phyloP scores from a whole-genome alignment of 2,797 vertebrate genomes.

The Scyliorhinus canicula region DNA sequence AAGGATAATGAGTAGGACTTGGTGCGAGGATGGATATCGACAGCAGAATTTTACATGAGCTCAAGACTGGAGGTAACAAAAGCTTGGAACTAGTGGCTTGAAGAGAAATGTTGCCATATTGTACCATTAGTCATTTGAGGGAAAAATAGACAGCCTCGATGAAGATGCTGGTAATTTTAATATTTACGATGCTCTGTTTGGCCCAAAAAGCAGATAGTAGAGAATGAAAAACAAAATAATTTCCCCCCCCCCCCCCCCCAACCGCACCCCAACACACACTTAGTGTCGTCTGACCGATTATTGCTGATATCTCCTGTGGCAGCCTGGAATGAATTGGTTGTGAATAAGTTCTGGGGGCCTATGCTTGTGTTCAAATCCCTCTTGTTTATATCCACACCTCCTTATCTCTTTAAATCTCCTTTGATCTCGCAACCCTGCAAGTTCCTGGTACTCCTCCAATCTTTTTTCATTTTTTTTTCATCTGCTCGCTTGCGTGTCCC shows the following conservation, averaged over 20 bases:
- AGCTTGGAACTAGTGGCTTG: not conserved
- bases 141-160: not conserved
- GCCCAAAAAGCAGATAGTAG: not conserved
- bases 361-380: not conserved
- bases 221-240: not conserved
- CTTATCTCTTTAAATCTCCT: not conserved
- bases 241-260: not conserved
- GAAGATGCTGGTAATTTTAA: not conserved
- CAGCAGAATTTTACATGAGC: not conserved
- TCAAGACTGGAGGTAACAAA: not conserved
- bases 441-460: too few species aligned
- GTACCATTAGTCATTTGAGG: not conserved
- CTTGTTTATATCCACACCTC: not conserved
- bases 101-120: not conserved
- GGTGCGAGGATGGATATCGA: not conserved
- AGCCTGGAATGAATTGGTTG: not conserved
- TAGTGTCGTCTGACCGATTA: not conserved
- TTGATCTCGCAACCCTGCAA: not conserved
- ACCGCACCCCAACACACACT: too few species aligned
- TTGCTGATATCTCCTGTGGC: not conserved
- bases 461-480: too few species aligned
- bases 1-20: not conserved
- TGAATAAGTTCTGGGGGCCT: not conserved
- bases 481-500: not conserved
- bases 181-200: not conserved